Evolutionary conservation across 2,113 vertebrate species (phyloP).

Genomic region (Lophius piscatorius): DNA sequence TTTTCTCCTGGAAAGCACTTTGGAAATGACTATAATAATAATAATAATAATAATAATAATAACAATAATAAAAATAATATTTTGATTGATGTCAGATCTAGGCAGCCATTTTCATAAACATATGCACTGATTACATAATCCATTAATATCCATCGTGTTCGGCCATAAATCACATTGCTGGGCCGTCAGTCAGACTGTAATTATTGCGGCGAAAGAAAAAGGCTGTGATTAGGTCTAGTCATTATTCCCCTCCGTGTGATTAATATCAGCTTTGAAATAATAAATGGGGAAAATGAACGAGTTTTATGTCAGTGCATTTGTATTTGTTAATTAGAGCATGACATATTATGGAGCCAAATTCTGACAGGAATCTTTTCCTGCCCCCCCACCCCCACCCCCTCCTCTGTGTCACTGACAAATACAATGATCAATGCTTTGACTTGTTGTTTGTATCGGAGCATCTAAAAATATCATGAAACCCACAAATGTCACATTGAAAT

Average conservation of each 20-base stretch:
- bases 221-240: conserved; percentile 80
- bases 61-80: no score
- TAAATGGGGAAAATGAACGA: conserved; percentile 73
- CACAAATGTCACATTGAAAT: conserved; percentile 53
- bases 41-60: no score
- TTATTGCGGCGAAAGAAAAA: conserved; percentile 80
- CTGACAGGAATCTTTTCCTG: conserved; percentile 66
- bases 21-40: no score
- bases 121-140: conserved; percentile 81
- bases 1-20: no score
- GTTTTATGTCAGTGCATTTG: conserved; percentile 64
- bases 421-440: conserved; percentile 58
- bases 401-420: conserved; percentile 51
- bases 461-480: conserved; percentile 70
- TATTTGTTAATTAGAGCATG: conserved; percentile 73
- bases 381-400: conserved; percentile 45
- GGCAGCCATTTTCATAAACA: conserved; percentile 78
- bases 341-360: conserved; percentile 57
- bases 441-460: conserved; percentile 54
- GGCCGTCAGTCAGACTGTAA: conserved; percentile 74
- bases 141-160: conserved; percentile 83
- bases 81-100: conserved; percentile 64
- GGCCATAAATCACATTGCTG: conserved; percentile 80
- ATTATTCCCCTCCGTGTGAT: conserved; percentile 78
- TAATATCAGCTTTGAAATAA: conserved; percentile 78